Evolutionary conservation across 2,888 invertebrate species (phyloP).

Genomic region (Brachynemurus nebulosus): DNA sequence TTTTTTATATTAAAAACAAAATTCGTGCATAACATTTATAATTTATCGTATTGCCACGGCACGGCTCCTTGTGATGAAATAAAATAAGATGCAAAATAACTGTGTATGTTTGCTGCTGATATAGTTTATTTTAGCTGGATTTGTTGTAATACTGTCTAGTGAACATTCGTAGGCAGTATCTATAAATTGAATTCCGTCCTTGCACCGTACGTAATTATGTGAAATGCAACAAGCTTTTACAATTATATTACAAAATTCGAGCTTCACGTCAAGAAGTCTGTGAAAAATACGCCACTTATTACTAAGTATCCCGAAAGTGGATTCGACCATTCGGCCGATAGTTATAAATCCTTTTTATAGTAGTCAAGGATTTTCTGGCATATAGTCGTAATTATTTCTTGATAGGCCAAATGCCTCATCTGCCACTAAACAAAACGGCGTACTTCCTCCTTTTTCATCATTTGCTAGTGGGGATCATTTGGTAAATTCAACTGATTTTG

Average conservation of each 20-base stretch:
- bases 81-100: no score
- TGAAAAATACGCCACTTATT: conserved; percentile 27
- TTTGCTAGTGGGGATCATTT: conserved; percentile 17
- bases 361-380: conserved; percentile 19
- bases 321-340: conserved; percentile 20
- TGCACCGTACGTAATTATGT: conserved; percentile 15
- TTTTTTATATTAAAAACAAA: no score
- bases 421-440: conserved; percentile 20
- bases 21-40: no score
- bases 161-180: no score
- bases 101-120: no score
- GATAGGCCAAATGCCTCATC: conserved; percentile 24
- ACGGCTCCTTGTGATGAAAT: no score
- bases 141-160: no score
- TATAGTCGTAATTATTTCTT: conserved; percentile 21
- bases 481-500: conserved; percentile 18
- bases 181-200: no score
- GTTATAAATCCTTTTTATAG: conserved; percentile 17
- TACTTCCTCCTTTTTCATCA: conserved; percentile 17
- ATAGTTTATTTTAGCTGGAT: no score
- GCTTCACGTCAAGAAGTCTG: conserved; percentile 21
- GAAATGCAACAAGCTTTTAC: conserved; percentile 21
- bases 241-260: conserved; percentile 19
- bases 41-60: no score
- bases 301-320: conserved; percentile 21